Conservation (phyloP, 2,797 vertebrate species). For the Centroberyx gerrardi region DNA sequence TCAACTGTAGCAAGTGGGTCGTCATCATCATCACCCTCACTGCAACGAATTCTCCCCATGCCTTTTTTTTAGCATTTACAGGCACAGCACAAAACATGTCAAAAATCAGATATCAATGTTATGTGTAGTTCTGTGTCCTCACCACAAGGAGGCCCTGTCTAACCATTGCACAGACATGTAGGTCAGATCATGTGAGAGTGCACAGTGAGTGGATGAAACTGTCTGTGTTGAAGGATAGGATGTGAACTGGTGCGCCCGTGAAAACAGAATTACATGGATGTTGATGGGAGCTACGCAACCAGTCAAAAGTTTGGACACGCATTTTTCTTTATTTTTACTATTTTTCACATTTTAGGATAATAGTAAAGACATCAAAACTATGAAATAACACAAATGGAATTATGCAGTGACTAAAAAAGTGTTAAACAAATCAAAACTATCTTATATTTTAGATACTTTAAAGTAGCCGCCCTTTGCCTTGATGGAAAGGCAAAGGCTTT, state of each 20-base stretch:
- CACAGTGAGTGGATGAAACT: background rate
- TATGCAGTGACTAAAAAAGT: too few species aligned
- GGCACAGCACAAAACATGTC: background rate
- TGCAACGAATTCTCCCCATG: background rate
- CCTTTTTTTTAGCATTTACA: background rate
- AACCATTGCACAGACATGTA: conserved; percentile 6
- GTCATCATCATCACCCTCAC: background rate
- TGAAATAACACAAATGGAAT: too few species aligned
- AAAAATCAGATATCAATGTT: background rate
- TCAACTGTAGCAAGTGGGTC: conserved; percentile 97
- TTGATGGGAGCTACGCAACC: background rate
- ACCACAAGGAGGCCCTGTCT: conserved; percentile 64
- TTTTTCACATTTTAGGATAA: too few species aligned
- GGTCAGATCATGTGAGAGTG: too few species aligned
- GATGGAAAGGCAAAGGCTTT: too few species aligned
- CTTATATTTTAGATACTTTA: too few species aligned
- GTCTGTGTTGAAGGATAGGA: background rate
- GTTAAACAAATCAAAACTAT: too few species aligned
- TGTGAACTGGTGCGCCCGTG: background rate
- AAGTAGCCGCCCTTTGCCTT: too few species aligned
- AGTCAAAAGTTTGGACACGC: too few species aligned
- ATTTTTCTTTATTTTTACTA: too few species aligned
- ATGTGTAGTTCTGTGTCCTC: conserved; percentile 15
- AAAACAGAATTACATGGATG: background rate
- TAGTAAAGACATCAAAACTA: too few species aligned